Evolutionary conservation across 2,888 invertebrate genomes (phyloP), one percentile per base, ranked within the genome.

Genomic region (Protodeltote pygarga): DNA sequence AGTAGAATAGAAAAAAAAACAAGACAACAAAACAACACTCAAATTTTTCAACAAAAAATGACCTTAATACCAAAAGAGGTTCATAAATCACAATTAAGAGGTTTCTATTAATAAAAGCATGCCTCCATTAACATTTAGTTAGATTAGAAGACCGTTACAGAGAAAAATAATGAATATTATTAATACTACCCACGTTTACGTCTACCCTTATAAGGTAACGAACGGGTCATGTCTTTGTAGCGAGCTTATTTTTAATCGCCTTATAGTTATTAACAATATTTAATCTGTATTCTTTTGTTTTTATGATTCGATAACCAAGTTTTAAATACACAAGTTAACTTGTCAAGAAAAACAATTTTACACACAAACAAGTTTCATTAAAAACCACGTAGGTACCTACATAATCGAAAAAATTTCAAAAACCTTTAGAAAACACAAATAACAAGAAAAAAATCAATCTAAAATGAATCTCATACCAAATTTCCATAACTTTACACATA

Each of bases 401-500:
- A 16, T 6, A 29, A 41, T 33, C 57, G 6, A 40, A 47, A 23
- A 35, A 33, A 32, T 29, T 61, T 47, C 14, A 27, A 25, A 19
- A 32, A 32, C 19, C 28, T 10, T 29, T 41, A 10, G 10, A 44
- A 40, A 50, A 62, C 31, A 32, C 27, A 37, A 14, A 41, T 50
- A 33, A 40, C 23, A 17, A 15, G 24, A 4, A 28, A 39, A 51
- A 45, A 67, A 61, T 51, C 51, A 52, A 46, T 37, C 47, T 44
- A 61, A 54, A 51, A 52, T 50, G 50, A 66, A 65, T 61, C 53
- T 37, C 29, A 41, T 28, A 29, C 14, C 15, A 6, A 54, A 65
- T 67, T 40, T 64, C 48, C 65, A 68, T 58, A 62, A 27, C 62
- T 65, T 69, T 46, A 50, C 47, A 60, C 52, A 65, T 63, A 63